Percentiles rank a stretch among this genome's conserved stretches.
These are phyloP conservation scores for Cataglyphis hispanica DNA, from an alignment of 1,140 invertebrate genomes.

Conservation along the genomic window DNA sequence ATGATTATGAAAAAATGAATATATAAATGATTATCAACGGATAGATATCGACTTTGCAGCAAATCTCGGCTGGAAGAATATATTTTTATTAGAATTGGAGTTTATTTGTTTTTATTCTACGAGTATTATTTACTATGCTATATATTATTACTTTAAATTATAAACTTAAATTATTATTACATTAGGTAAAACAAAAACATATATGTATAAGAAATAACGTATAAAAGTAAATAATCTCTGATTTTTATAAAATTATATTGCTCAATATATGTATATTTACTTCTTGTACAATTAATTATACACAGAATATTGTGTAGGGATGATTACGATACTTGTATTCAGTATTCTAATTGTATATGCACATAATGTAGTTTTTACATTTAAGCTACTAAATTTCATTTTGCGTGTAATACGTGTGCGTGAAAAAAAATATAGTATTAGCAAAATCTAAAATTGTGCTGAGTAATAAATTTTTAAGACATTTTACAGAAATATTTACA, in stretches of 20 bases:
- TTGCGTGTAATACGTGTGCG: not conserved
- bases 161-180: conserved; percentile 2
- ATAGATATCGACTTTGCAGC: conserved; percentile 36
- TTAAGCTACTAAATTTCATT: conserved; percentile 28
- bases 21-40: not conserved
- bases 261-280: not conserved
- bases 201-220: not conserved
- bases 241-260: conserved; percentile 9
- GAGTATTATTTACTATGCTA: not conserved
- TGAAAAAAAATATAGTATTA: not conserved
- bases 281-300: conserved; percentile 16
- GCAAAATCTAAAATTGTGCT: not conserved
- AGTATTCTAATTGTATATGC: conserved; percentile 70
- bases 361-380: conserved; percentile 50
- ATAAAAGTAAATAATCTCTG: conserved; percentile 28
- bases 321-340: conserved; percentile 73
- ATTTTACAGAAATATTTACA: not conserved
- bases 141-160: not conserved
- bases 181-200: not conserved
- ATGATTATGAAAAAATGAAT: conserved; percentile 1
- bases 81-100: conserved; percentile 23
- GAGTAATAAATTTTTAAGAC: conserved; percentile 8
- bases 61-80: not conserved
- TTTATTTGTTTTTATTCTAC: conserved; percentile 24
- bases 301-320: conserved; percentile 22